Percentiles rank a stretch among this genome's conserved stretches.
Evolutionary conservation across 2,888 invertebrate species (phyloP).

Genomic region (Drosophila meridionalis): DNA sequence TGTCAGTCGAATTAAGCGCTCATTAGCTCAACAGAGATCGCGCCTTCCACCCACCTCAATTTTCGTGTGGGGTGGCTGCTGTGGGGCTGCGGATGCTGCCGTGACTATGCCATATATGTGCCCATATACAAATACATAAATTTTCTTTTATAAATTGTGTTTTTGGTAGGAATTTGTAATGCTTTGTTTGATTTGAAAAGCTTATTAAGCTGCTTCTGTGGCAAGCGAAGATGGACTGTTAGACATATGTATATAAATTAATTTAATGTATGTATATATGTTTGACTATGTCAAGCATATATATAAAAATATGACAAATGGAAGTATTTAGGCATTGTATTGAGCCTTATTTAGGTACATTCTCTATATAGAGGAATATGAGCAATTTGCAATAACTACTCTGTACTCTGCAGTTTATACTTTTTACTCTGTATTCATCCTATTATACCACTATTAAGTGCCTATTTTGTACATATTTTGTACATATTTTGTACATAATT

Average conservation of each 20-base stretch:
- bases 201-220: not conserved
- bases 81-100: slow-evolving; percentile 8
- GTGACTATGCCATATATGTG: not conserved
- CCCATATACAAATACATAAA: not conserved
- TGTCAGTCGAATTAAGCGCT: slow-evolving; percentile 72
- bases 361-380: not conserved
- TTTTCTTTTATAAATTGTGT: not conserved
- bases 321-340: not conserved
- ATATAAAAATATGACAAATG: not conserved
- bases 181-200: not conserved
- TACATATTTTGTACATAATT: too few species aligned
- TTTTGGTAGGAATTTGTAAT: not conserved
- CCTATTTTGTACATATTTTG: too few species aligned
- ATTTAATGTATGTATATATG: not conserved
- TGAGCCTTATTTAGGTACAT: not conserved
- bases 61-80: not conserved
- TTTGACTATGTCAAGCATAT: not conserved
- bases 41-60: not conserved
- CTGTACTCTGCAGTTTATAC: too few species aligned
- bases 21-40: slow-evolving; percentile 54
- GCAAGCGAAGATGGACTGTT: not conserved
- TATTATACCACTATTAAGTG: too few species aligned
- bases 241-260: not conserved
- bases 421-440: too few species aligned
- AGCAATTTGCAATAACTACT: too few species aligned